phyloP scores from a whole-genome alignment of 2,113 vertebrate species.

The Actenoides hombroni region DNA sequence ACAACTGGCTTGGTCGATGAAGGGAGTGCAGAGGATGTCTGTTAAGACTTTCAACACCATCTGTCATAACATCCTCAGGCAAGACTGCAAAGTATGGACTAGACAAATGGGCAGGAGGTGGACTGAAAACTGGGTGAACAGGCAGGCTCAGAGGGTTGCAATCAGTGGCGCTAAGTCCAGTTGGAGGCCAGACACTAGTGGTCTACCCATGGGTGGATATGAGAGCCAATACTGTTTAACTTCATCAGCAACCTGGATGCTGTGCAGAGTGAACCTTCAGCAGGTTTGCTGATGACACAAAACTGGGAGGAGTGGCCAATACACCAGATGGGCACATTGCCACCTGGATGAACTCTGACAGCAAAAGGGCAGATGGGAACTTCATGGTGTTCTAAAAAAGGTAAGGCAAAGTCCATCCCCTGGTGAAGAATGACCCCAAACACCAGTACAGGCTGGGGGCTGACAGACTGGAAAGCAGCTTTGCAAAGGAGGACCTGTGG shows the following conservation, averaged over 20 bases:
- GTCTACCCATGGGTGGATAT: fast-evolving
- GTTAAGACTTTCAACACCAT: background rate
- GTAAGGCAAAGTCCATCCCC: background rate
- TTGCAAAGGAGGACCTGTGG: background rate
- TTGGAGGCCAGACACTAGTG: background rate
- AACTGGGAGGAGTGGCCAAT: background rate
- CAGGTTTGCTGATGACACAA: background rate
- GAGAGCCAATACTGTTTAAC: background rate
- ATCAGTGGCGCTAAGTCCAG: background rate
- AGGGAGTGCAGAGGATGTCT: background rate
- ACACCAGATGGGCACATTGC: fast-evolving
- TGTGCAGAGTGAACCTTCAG: background rate
- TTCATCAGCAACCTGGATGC: background rate
- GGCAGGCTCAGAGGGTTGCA: background rate
- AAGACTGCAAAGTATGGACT: background rate
- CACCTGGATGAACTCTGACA: background rate
- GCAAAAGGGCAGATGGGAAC: background rate
- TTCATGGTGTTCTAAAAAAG: background rate
- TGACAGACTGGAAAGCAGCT: background rate
- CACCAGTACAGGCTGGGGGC: background rate
- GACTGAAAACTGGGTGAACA: background rate
- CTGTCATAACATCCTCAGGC: background rate
- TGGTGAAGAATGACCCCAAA: background rate
- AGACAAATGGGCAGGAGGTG: background rate
- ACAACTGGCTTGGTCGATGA: background rate